Percentiles rank a stretch among this genome's conserved stretches.
phyloP scores from a whole-genome alignment of 2,113 vertebrate species.

The Mungos mungo region DNA sequence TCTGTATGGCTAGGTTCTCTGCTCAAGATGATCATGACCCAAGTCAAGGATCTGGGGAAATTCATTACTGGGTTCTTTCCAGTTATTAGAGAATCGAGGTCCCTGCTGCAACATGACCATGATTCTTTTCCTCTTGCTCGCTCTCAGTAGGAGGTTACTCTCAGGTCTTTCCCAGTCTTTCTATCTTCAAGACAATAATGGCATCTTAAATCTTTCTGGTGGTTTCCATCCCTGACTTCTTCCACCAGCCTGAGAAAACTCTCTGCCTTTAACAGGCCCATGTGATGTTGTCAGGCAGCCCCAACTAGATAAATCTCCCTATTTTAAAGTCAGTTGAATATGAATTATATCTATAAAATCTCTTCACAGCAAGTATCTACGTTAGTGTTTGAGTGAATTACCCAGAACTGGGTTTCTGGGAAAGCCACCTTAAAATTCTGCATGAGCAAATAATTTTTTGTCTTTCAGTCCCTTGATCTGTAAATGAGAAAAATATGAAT shows the following conservation, averaged over 20 bases:
- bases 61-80: neutral
- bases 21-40: neutral
- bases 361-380: neutral
- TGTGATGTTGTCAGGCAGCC: neutral
- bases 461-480: neutral
- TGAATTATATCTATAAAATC: neutral
- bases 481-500: neutral
- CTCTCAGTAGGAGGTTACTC: neutral
- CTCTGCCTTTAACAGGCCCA: neutral
- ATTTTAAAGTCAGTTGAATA: neutral
- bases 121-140: neutral
- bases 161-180: neutral
- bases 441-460: neutral
- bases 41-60: neutral
- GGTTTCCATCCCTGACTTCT: neutral
- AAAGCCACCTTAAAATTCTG: neutral
- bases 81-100: neutral
- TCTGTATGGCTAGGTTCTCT: neutral
- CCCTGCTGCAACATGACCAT: neutral
- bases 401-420: neutral
- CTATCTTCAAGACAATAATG: neutral
- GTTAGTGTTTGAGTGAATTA: neutral
- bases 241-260: neutral
- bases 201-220: neutral
- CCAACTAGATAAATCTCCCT: neutral